phyloP scores from a whole-genome alignment of 2,888 invertebrate species.

The Cinara cedri region DNA sequence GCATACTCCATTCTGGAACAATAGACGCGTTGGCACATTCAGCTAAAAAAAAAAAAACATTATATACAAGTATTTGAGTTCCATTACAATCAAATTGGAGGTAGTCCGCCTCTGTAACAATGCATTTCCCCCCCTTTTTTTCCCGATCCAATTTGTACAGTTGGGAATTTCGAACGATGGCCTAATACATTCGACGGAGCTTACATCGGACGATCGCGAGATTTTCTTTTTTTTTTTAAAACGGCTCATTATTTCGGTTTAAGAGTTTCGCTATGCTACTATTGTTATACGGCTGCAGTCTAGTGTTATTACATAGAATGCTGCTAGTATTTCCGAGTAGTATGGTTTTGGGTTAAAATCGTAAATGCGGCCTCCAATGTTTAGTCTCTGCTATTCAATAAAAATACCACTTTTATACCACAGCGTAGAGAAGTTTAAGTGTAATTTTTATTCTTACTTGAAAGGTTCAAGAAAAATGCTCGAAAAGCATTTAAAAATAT shows the following conservation, averaged over 20 bases:
- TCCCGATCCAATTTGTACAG: constrained; percentile 29
- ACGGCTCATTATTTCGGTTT: constrained; percentile 48
- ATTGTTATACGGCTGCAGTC: neutral
- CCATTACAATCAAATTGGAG: constrained; percentile 43
- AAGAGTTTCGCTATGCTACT: constrained; percentile 18
- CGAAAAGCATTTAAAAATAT: constrained; percentile 2
- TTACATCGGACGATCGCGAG: constrained; percentile 22
- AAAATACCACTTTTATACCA: constrained; percentile 20
- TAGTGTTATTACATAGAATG: constrained; percentile 40
- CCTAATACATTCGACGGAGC: constrained; percentile 21
- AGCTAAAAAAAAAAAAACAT: constrained; percentile 15
- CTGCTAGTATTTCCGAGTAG: constrained; percentile 4
- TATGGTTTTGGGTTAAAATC: constrained; percentile 7
- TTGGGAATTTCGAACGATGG: constrained; percentile 37
- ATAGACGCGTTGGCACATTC: neutral
- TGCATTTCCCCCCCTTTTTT: constrained; percentile 1
- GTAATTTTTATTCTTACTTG: neutral
- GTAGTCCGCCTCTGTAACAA: constrained; percentile 27
- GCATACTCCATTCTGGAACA: neutral
- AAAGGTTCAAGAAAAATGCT: neutral
- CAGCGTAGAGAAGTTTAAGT: neutral
- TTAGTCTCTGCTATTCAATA: constrained; percentile 15
- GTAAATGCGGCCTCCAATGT: constrained; percentile 39
- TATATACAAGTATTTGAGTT: constrained; percentile 5
- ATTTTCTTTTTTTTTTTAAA: neutral